phyloP scores from a whole-genome alignment of 2,888 invertebrate species.

The Galeopsomyia nigrocyanea region DNA sequence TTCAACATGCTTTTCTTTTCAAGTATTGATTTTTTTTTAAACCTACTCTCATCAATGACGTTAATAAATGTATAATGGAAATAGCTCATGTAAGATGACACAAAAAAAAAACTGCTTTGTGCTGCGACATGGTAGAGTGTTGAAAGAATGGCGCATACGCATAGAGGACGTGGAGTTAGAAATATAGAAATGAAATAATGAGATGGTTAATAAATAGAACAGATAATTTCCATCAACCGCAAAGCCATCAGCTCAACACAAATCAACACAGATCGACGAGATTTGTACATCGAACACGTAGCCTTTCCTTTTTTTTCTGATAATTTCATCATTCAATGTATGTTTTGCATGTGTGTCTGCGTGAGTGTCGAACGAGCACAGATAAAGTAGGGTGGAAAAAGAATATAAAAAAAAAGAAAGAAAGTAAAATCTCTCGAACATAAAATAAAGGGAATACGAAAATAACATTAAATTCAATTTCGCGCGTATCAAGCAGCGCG shows the following conservation, averaged over 20 bases:
- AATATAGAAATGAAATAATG: not conserved
- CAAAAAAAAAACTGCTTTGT: not conserved
- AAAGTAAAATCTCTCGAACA: no score
- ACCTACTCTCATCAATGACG: no score
- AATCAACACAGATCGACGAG: not conserved
- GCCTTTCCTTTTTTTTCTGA: no score
- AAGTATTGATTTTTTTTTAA: no score
- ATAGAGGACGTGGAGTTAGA: not conserved
- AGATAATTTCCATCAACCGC: slow-evolving; percentile 5
- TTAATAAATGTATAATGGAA: no score
- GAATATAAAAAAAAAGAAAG: not conserved
- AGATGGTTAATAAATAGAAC: not conserved
- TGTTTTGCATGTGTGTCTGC: no score
- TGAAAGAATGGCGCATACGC: slow-evolving; percentile 9
- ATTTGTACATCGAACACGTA: not conserved
- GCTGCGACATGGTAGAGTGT: slow-evolving; percentile 9
- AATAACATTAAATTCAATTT: no score
- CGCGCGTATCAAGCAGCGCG: no score
- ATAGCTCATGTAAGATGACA: not conserved
- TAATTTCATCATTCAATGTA: no score
- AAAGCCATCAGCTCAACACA: not conserved
- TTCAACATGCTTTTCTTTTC: no score
- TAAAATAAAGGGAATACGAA: no score
- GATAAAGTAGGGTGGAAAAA: no score
- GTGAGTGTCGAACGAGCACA: not conserved